Evolutionary conservation across 2,888 invertebrate genomes (phyloP).

Genomic region (Eupithecia tripunctaria): DNA sequence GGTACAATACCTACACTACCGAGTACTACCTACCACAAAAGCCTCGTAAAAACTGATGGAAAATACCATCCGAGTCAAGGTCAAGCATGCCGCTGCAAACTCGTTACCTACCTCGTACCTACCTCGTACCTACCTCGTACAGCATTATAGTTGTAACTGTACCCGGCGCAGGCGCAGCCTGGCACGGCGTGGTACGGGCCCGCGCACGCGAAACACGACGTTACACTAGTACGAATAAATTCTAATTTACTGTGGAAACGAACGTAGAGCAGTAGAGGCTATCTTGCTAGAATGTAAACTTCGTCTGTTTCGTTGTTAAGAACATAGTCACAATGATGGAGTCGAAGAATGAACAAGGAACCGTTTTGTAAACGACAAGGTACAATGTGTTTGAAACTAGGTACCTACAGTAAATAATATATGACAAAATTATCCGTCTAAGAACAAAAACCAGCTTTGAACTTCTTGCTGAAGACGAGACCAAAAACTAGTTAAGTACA

Average conservation of each 20-base stretch:
- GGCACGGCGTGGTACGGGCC: constrained; percentile 73
- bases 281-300: constrained; percentile 2
- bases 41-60: constrained; percentile 21
- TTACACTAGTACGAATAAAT: constrained; percentile 45
- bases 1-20: not conserved
- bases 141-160: constrained; percentile 30
- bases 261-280: not conserved
- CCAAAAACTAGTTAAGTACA: not conserved
- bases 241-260: constrained; percentile 40
- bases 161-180: constrained; percentile 69
- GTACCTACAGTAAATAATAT: too few relatives aligned
- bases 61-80: constrained; percentile 32
- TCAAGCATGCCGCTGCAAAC: constrained; percentile 17
- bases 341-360: not conserved
- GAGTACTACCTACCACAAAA: constrained; percentile 18
- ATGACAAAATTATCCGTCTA: not conserved
- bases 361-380: not conserved
- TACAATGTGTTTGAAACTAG: not conserved
- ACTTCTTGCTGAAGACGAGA: not conserved
- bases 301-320: not conserved
- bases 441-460: not conserved
- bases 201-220: constrained; percentile 48
- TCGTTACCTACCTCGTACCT: constrained; percentile 6
- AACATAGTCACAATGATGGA: not conserved
- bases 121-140: constrained; percentile 21